A percentile compares a stretch with the other conserved stretches of the same genome.
These are phyloP conservation scores for Eulithis testata DNA, from an alignment of 2,888 invertebrate species.

Conservation along the genomic window DNA sequence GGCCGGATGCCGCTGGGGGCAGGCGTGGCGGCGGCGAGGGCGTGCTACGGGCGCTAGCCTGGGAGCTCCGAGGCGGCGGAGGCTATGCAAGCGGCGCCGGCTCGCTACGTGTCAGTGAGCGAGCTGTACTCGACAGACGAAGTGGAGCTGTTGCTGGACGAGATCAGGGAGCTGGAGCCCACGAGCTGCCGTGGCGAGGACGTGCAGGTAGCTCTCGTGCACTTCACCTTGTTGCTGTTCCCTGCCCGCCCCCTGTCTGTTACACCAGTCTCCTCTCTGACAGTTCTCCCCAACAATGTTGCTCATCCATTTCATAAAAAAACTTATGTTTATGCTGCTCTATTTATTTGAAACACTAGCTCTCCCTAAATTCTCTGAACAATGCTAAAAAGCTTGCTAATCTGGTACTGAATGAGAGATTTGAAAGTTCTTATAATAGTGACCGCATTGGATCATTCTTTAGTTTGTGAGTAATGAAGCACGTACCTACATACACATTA, in stretches of 20 bases:
- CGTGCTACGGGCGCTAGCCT: conserved; percentile 28
- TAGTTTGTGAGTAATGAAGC: too few species aligned
- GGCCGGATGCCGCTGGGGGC: conserved; percentile 22
- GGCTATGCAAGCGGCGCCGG: conserved; percentile 82
- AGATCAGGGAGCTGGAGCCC: conserved; percentile 82
- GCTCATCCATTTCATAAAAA: too few species aligned
- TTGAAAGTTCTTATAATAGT: too few species aligned
- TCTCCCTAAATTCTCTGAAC: too few species aligned
- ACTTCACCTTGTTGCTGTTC: background rate
- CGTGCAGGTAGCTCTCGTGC: conserved; percentile 61
- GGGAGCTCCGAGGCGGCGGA: conserved; percentile 59
- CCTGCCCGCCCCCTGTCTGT: background rate
- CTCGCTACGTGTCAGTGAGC: conserved; percentile 83
- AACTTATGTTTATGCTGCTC: too few species aligned
- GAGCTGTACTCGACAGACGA: conserved; percentile 83
- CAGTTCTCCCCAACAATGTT: too few species aligned
- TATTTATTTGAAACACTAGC: too few species aligned
- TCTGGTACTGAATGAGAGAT: too few species aligned
- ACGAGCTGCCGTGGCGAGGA: conserved; percentile 81
- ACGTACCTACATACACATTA: too few species aligned
- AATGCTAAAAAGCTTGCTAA: too few species aligned
- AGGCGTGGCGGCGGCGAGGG: conserved; percentile 21
- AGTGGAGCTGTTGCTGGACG: conserved; percentile 83
- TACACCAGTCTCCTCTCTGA: too few species aligned
- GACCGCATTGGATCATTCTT: too few species aligned